Evolutionary conservation across 1,140 invertebrate genomes (phyloP).

Genomic region (Triops cancriformis): DNA sequence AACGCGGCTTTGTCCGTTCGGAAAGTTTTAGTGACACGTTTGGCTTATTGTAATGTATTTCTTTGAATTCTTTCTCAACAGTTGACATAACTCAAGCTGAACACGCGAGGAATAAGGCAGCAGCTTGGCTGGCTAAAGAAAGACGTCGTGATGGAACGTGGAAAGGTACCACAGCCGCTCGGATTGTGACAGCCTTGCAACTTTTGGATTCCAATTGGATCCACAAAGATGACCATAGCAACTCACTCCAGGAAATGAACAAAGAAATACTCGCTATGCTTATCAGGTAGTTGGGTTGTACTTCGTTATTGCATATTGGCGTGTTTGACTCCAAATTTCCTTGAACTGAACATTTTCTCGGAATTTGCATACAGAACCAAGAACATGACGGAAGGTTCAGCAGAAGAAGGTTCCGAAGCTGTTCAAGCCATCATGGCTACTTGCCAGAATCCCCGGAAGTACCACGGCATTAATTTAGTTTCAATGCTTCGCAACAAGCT

Average conservation of each 20-base stretch:
- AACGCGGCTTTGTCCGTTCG: background rate
- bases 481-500: conserved; percentile 23
- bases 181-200: conserved; percentile 26
- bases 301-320: background rate
- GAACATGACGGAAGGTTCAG: conserved; percentile 21
- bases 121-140: conserved; percentile 19
- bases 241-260: conserved; percentile 21
- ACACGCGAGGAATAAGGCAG: conserved; percentile 23
- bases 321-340: background rate
- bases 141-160: conserved; percentile 7
- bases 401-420: conserved; percentile 24
- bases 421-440: conserved; percentile 26
- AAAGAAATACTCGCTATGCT: conserved; percentile 20
- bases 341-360: background rate
- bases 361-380: conserved; percentile 16
- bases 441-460: conserved; percentile 27
- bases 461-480: conserved; percentile 25
- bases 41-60: background rate
- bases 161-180: conserved; percentile 18
- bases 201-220: conserved; percentile 24
- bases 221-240: conserved; percentile 20
- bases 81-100: conserved; percentile 17
- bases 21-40: background rate
- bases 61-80: background rate
- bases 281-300: conserved; percentile 17